These are phyloP conservation scores for Myripristis murdjan DNA, from an alignment of 2,797 vertebrate genomes.

Conservation along the genomic window DNA sequence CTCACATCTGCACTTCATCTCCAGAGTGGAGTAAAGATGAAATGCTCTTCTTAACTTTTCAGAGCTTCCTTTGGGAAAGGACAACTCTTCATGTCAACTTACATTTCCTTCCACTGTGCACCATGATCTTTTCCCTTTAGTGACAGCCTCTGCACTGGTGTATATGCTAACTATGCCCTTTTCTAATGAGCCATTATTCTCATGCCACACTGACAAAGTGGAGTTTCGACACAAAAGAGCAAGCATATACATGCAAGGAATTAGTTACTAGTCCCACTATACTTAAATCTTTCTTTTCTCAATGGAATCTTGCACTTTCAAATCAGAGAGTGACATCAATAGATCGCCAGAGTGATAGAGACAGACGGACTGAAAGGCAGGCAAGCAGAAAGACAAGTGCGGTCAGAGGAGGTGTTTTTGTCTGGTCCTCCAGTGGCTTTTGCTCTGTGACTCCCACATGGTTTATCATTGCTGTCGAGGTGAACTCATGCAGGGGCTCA, in stretches of 20 bases:
- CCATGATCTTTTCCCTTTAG: not conserved
- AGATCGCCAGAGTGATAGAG: not conserved
- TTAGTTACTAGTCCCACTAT: not conserved
- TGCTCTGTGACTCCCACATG: conserved; percentile 20
- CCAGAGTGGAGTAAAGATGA: conserved; percentile 10
- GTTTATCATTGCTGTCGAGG: conserved; percentile 38
- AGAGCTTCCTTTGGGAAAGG: not conserved
- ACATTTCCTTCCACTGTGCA: not conserved
- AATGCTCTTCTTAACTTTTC: conserved; percentile 3
- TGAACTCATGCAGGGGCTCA: conserved; percentile 36
- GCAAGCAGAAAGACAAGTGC: conserved; percentile 16
- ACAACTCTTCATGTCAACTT: not conserved
- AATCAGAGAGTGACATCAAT: not conserved
- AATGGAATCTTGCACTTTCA: not conserved
- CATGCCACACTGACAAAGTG: not conserved
- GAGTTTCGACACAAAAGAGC: not conserved
- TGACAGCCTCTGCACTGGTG: not conserved
- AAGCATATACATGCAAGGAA: not conserved
- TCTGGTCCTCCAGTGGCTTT: conserved; percentile 34
- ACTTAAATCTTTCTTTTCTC: not conserved
- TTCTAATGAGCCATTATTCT: not conserved
- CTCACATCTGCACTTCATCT: conserved; percentile 6
- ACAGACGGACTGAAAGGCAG: not conserved
- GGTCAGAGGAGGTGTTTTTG: conserved; percentile 16
- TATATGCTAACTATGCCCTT: not conserved